These are phyloP conservation scores for Branchellion lobata DNA, from an alignment of 2,888 invertebrate species.

Conservation along the genomic window DNA sequence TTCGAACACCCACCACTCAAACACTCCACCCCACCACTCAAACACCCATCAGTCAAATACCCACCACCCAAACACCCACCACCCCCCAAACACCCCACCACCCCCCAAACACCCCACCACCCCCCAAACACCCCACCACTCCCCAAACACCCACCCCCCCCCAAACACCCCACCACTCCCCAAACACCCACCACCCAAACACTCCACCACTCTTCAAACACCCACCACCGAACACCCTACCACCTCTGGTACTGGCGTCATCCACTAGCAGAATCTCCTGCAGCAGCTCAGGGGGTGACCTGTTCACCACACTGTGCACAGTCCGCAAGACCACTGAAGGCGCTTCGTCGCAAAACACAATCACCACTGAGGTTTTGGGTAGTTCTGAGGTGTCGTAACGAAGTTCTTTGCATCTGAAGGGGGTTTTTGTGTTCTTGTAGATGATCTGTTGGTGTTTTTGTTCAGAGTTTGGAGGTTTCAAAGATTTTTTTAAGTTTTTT, in stretches of 20 bases:
- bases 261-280: slow-evolving; percentile 91
- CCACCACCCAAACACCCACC: too few relatives aligned
- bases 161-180: neutral
- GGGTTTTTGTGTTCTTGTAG: too few relatives aligned
- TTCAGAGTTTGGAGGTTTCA: too few relatives aligned
- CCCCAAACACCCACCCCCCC: neutral
- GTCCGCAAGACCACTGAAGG: slow-evolving; percentile 81
- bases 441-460: too few relatives aligned
- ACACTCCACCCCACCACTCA: too few relatives aligned
- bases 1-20: too few relatives aligned
- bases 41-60: too few relatives aligned
- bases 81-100: too few relatives aligned
- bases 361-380: slow-evolving; percentile 72
- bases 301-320: slow-evolving; percentile 79
- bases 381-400: slow-evolving; percentile 70
- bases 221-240: neutral
- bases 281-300: slow-evolving; percentile 73
- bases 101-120: neutral
- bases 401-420: slow-evolving; percentile 66
- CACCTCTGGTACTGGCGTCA: slow-evolving; percentile 74
- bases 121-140: neutral
- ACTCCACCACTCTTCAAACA: neutral
- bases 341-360: slow-evolving; percentile 85
- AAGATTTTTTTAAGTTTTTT: too few relatives aligned
- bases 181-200: neutral